Conservation (phyloP, 2,888 invertebrate species). For the Lacanobia oleracea region DNA sequence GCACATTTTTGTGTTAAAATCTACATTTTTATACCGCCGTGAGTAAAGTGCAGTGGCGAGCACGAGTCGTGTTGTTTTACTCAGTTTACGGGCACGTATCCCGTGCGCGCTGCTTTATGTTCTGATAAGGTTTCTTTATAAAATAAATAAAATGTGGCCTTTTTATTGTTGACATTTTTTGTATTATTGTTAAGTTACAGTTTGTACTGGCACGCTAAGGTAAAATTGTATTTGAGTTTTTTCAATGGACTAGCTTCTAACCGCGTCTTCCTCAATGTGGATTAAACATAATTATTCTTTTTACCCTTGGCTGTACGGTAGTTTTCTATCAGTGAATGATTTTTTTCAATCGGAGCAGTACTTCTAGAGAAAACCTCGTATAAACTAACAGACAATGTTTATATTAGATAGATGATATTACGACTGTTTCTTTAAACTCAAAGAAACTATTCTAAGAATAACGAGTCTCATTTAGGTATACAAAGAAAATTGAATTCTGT, state of each 20-base stretch:
- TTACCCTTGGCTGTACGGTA: neutral
- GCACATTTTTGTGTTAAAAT: slow-evolving; percentile 69
- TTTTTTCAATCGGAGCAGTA: neutral
- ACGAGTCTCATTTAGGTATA: neutral
- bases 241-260: neutral
- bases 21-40: slow-evolving; percentile 61
- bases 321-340: neutral
- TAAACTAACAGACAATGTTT: neutral
- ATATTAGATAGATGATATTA: neutral
- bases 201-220: neutral
- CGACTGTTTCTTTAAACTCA: neutral
- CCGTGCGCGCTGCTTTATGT: slow-evolving; percentile 11
- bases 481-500: neutral
- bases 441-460: neutral
- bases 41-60: slow-evolving; percentile 51
- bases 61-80: slow-evolving; percentile 46
- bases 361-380: neutral
- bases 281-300: neutral
- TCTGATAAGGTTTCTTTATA: slow-evolving; percentile 44
- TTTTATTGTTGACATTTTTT: slow-evolving; percentile 28
- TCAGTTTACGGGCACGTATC: slow-evolving; percentile 46
- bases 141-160: slow-evolving; percentile 25
- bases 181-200: neutral
- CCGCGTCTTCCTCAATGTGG: neutral
- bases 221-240: neutral